Conservation (phyloP, 2,797 vertebrate species). For the Poeciliopsis gracilis region DNA sequence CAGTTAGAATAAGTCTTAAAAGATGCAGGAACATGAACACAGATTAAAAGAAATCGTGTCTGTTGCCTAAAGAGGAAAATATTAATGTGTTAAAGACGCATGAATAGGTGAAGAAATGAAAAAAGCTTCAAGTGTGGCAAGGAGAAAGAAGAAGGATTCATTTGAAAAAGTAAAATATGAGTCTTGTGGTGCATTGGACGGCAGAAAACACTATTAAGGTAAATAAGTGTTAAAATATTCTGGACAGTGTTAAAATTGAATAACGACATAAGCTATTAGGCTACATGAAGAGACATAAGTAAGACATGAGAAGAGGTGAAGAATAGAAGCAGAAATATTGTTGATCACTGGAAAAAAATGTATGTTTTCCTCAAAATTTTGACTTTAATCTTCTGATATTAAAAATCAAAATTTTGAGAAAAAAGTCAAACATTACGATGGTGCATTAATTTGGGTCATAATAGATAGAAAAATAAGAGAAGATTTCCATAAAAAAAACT, state of each 20-base stretch:
- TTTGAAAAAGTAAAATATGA: background rate
- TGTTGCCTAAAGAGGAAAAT: slow-evolving; percentile 41
- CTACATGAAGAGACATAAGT: background rate
- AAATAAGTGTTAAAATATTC: background rate
- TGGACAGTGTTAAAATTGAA: background rate
- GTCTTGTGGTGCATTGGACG: background rate
- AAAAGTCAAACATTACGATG: too few relatives aligned
- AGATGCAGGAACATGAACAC: slow-evolving; percentile 52
- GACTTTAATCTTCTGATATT: background rate
- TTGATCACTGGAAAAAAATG: background rate
- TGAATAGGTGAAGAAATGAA: slow-evolving; percentile 21
- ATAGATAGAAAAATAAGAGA: too few relatives aligned
- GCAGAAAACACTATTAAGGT: background rate
- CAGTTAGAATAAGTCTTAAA: slow-evolving; percentile 59
- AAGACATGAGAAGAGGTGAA: background rate
- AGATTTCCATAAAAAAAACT: too few relatives aligned
- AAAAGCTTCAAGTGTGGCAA: slow-evolving; percentile 28
- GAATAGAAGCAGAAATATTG: background rate
- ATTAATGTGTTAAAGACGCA: slow-evolving; percentile 47
- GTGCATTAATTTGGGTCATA: too few relatives aligned
- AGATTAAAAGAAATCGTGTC: slow-evolving; percentile 60
- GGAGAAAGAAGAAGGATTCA: slow-evolving; percentile 18
- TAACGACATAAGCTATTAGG: background rate
- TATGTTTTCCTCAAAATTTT: too few relatives aligned
- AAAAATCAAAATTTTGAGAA: background rate